Base-by-base conservation (phyloP, 2,113 vertebrate species). In the Cariama cristata region DNA sequence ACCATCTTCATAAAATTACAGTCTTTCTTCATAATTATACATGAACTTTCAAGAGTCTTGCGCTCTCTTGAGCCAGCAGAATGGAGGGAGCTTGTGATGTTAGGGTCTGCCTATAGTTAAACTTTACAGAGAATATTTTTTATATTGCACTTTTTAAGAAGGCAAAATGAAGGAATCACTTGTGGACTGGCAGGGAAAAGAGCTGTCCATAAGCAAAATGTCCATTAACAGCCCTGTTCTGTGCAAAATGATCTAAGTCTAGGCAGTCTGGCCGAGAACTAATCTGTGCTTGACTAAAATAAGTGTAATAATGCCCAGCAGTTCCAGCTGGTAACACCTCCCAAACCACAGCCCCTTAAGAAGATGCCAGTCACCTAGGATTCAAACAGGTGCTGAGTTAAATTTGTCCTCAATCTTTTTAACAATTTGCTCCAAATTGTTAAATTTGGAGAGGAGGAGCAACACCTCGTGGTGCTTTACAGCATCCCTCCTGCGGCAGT, bases 361-460 rank as follows among this genome's bases (percentile, higher is more conserved):
- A 86, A 80, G 49, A 66, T 40, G 56, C 16, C 56, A 84, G 28
- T 45, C n/a, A 49, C 32, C 21, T 32, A 53, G 45, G 33, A 66
- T 42, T 92, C 85, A 30, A 53, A 75, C 8, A 50, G n/a, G 45
- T 66, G 32, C 15, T 76, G 42, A 52, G 32, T 3, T 93, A 52
- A 55, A 64, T 88, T 94, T 62, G 21, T 72, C 80, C 85, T 92
- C 90, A 86, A 24, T 74, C 62, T 90, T 95, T 88, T 96, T 81
- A 73, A 88, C 50, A 92, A 88, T 40, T 86, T 88, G 38, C 44
- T 96, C 84, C 83, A 53, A 86, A 45, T 35, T 28, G 38, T 38
- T 38, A 38, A 38, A 38, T 38, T 38, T 38, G 32, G 32, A 89
- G 14, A 67, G 30, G 50, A 80, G 67, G 24, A 60, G 69, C 16